Base-by-base conservation (phyloP, 2,797 vertebrate genomes). In the Luscinia megarhynchos region DNA sequence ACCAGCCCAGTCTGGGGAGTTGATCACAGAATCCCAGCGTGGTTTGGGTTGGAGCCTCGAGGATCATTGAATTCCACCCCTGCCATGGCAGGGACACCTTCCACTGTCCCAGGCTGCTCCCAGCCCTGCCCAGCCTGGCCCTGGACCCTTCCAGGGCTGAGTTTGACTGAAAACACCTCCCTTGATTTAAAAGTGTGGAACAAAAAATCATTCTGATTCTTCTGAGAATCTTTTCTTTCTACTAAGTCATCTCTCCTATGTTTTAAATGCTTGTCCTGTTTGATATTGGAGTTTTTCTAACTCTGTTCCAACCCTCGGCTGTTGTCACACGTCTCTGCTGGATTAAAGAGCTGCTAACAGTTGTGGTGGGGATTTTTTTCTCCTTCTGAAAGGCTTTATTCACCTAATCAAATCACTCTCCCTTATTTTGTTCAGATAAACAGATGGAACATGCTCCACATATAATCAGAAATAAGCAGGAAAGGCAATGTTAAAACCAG, bases 391-490 rank as follows among this genome's bases (percentile, higher is more conserved):
- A 91, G 48, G 38, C 13, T 92, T 63, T 84, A 82, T 91, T 92
- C 74, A 70, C 55, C 55, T 94, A 95, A 96, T 95, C 68, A 90
- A 93, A 93, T 77, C 53, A 82, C 48, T 76, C 53, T 48, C 30
- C 48, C 12, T 90, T 64, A 48, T 79, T 93, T 92, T 74, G 16
- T 50, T 93, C 59, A 36, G 45, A 82, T 79, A 91, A 94, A 93
- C 75, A 94, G 87, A 73, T 26, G 74, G 70, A 94, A 73, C 36
- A 67, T 24, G n/a, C 36, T 93, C 32, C 63, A n/a, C 72, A 93
- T 84, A 70, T 93, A 90, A 40, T 8, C 55, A 80, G 67, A 63
- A 85, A 89, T 34, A 64, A 93, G 46, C 26, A 85, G 72, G 53
- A 74, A 70, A 32, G 12, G 27, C 19, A 89, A 15, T 18, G 38